phyloP scores from a whole-genome alignment of 2,888 invertebrate genomes.

The Leucophora obtusa region DNA sequence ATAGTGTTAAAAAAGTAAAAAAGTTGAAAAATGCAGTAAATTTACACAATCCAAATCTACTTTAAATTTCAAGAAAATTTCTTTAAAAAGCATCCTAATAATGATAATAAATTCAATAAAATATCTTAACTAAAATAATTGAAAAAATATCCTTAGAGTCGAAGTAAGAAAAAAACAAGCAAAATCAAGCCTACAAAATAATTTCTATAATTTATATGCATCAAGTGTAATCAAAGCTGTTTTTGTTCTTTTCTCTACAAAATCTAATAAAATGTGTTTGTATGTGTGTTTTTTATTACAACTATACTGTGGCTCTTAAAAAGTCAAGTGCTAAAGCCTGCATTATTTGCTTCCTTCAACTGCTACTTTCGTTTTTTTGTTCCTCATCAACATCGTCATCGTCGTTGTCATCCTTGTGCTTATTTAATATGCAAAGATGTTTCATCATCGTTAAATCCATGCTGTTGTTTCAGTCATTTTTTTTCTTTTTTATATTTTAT shows the following conservation, averaged over 20 bases:
- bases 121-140: not conserved
- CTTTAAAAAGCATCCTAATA: not conserved
- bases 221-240: conserved; percentile 38
- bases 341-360: conserved; percentile 26
- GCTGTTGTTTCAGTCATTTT: not conserved
- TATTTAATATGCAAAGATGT: conserved; percentile 55
- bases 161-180: not conserved
- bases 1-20: too few species aligned
- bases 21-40: too few species aligned
- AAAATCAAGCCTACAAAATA: conserved; percentile 18
- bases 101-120: not conserved
- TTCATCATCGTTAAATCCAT: conserved; percentile 19
- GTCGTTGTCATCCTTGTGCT: not conserved
- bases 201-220: conserved; percentile 50
- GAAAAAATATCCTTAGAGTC: not conserved
- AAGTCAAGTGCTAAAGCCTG: conserved; percentile 39
- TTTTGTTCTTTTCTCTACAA: not conserved
- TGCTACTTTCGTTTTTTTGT: conserved; percentile 5
- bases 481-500: not conserved
- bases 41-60: too few species aligned
- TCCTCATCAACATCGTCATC: not conserved
- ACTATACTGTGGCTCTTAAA: not conserved
- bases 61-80: not conserved
- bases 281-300: not conserved
- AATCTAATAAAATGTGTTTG: not conserved